Evolutionary conservation across 2,888 invertebrate genomes (phyloP).

Genomic region (Rosalia funebris): DNA sequence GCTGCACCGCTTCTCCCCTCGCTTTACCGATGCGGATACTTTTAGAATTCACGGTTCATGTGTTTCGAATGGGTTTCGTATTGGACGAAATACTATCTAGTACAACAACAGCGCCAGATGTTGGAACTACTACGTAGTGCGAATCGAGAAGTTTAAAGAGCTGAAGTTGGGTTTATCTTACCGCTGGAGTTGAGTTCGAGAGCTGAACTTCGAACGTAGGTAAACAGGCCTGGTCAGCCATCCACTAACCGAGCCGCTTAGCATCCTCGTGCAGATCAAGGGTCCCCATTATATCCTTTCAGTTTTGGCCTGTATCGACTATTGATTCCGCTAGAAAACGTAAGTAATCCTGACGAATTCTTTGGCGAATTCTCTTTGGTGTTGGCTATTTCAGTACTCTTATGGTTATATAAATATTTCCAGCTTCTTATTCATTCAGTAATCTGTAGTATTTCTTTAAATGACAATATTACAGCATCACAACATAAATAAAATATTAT

Average conservation of each 20-base stretch:
- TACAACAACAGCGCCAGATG: conserved; percentile 38
- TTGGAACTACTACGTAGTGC: conserved; percentile 32
- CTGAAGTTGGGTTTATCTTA: conserved; percentile 39
- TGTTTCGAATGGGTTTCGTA: conserved; percentile 14
- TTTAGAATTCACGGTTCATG: conserved; percentile 23
- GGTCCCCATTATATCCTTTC: background rate
- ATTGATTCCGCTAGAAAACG: background rate
- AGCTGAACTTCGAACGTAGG: conserved; percentile 33
- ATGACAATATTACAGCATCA: no score
- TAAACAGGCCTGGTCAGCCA: conserved; percentile 36
- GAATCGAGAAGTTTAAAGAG: conserved; percentile 38
- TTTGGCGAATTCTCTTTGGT: no score
- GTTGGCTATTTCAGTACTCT: no score
- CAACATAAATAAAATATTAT: no score
- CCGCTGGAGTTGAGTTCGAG: conserved; percentile 21
- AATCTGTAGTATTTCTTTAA: no score
- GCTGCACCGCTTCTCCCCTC: conserved; percentile 9
- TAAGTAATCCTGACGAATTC: background rate
- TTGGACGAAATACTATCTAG: conserved; percentile 28
- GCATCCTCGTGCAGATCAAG: conserved; percentile 28
- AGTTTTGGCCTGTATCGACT: background rate
- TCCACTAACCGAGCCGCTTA: conserved; percentile 27
- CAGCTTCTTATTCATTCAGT: no score
- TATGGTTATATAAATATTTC: no score
- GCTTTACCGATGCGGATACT: conserved; percentile 18